phyloP scores from a whole-genome alignment of 2,888 invertebrate species.

The Cheilosia variabilis region DNA sequence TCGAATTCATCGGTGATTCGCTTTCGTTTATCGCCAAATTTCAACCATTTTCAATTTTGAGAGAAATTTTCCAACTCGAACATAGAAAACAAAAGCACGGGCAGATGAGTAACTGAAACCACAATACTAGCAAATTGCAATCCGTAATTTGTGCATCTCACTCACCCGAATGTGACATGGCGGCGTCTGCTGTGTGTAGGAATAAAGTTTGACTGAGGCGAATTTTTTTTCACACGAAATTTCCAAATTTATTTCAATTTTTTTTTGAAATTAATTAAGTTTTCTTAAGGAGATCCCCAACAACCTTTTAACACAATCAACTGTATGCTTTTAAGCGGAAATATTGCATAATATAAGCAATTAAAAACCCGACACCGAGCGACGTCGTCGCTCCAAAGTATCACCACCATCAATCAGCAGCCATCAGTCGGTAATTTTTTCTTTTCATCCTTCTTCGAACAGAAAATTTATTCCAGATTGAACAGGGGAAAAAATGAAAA shows the following conservation, averaged over 20 bases:
- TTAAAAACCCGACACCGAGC: conserved; percentile 61
- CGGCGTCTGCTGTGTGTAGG: conserved; percentile 74
- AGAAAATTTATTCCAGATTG: conserved; percentile 75
- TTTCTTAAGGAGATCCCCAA: conserved; percentile 42
- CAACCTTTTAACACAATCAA: conserved; percentile 21
- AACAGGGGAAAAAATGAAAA: conserved; percentile 24
- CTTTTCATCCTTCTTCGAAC: conserved; percentile 72
- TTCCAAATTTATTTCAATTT: conserved; percentile 58
- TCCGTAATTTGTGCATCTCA: conserved; percentile 55
- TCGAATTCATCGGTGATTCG: conserved; percentile 28
- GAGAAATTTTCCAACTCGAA: conserved; percentile 39
- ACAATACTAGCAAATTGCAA: conserved; percentile 20
- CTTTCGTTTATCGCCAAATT: background rate
- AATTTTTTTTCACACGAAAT: conserved; percentile 71
- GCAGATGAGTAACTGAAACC: conserved; percentile 26
- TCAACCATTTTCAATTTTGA: conserved; percentile 31
- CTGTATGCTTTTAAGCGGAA: conserved; percentile 14
- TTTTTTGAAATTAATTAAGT: conserved; percentile 69
- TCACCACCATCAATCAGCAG: conserved; percentile 71
- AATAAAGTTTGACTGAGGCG: conserved; percentile 70
- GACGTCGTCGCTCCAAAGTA: conserved; percentile 70
- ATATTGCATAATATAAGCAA: conserved; percentile 69
- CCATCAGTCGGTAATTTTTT: conserved; percentile 76
- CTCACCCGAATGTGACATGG: conserved; percentile 74
- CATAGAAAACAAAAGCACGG: conserved; percentile 16